These are phyloP conservation scores for Acleris cristana DNA, from an alignment of 2,888 invertebrate genomes.

Conservation along the genomic window DNA sequence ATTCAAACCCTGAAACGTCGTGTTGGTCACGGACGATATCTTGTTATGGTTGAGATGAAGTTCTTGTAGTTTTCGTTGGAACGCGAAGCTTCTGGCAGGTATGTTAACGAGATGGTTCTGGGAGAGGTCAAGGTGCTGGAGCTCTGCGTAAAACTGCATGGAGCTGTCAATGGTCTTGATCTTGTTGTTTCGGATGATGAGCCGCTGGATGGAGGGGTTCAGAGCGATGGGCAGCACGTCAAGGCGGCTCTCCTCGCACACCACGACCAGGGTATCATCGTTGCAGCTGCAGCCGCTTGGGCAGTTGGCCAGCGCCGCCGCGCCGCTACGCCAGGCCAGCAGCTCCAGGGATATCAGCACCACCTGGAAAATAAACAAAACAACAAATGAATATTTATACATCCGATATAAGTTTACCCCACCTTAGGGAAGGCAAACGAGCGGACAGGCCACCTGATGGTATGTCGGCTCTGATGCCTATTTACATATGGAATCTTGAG, in stretches of 20 bases:
- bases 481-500: too few species aligned
- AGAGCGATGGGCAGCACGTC: slow-evolving; percentile 95
- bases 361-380: slow-evolving; percentile 65
- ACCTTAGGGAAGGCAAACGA: neutral
- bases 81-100: slow-evolving; percentile 90
- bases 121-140: slow-evolving; percentile 93
- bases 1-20: slow-evolving; percentile 90
- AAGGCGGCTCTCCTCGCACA: slow-evolving; percentile 92
- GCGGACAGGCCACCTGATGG: neutral
- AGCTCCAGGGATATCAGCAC: slow-evolving; percentile 68
- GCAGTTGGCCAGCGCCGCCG: slow-evolving; percentile 88
- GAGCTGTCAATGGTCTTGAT: slow-evolving; percentile 95
- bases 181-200: slow-evolving; percentile 92
- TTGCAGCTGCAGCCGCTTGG: slow-evolving; percentile 95
- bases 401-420: too few species aligned
- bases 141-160: slow-evolving; percentile 93
- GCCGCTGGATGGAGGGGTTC: slow-evolving; percentile 94
- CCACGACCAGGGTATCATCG: slow-evolving; percentile 93
- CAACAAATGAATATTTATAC: neutral
- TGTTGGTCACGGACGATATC: slow-evolving; percentile 90
- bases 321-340: slow-evolving; percentile 70
- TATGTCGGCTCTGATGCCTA: too few species aligned
- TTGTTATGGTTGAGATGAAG: slow-evolving; percentile 93
- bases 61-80: slow-evolving; percentile 92
- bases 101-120: slow-evolving; percentile 93